Base-by-base conservation (phyloP, 2,113 vertebrate species). In the Theristicus caerulescens region DNA sequence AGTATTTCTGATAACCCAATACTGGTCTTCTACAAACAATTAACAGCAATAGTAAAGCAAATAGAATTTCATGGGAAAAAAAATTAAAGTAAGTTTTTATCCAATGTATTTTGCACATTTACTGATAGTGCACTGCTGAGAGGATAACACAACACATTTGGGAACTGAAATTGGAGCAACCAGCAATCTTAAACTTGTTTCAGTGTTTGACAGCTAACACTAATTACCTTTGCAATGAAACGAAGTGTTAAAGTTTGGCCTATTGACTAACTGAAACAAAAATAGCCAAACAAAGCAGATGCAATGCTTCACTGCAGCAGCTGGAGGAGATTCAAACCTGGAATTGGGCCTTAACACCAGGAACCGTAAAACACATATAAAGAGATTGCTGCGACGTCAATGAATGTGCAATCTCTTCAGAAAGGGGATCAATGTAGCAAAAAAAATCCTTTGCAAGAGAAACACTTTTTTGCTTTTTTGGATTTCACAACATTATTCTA, bases 161-260 rank as follows among this genome's bases (percentile, higher is more conserved):
- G 32, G 78, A 93, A 55, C 40, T 40, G 52, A 86, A 72, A 93
- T 2, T 38, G 20, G 18, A 95, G 36, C 67, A 88, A 90, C 19
- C 11, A 70, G n/a, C 6, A 0, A 74, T 46, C 40, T 81, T 72
- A 91, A 92, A 44, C 21, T 51, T 57, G 31, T 76, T 87, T 82
- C 32, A 65, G 52, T 38, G 31, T 82, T 87, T 85, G 70, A 90
- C 88, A 93, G 82, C n/a, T 80, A 90, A 88, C 70, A 66, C 52
- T 84, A 85, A 88, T 44, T 90, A 85, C 66, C 66, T 95, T 64
- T 67, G 70, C 62, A 94, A 80, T 32, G 54, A 82, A 95, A 47
- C 8, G 38, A 52, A 25, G 44, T 57, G 55, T 47, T 84, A 24
- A 77, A 94, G 85, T 90, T 86, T 79, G 86, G 66, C 40, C 29